Evolutionary conservation across 2,797 vertebrate species (phyloP).

Genomic region (Sebastes steindachneri): DNA sequence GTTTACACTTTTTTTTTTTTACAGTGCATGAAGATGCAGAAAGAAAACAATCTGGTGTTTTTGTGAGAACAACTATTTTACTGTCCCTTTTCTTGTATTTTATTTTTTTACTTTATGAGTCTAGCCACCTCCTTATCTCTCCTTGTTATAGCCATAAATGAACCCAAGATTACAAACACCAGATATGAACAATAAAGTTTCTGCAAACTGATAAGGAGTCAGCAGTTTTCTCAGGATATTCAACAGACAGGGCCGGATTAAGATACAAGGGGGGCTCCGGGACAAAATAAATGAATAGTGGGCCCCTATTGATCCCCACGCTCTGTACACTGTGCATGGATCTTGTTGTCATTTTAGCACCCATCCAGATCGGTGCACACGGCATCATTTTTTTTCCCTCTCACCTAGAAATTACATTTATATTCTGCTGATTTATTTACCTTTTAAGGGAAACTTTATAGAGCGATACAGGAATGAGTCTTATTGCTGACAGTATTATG

Average conservation of each 20-base stretch:
- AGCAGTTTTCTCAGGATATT: not conserved
- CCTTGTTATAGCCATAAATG: too few species aligned
- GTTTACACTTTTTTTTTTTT: too few species aligned
- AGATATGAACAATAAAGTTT: not conserved
- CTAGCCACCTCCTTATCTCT: not conserved
- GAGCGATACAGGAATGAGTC: too few species aligned
- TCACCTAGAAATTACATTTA: too few species aligned
- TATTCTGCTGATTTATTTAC: too few species aligned
- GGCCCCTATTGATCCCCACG: not conserved
- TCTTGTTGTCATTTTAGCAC: too few species aligned
- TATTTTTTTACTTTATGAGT: not conserved
- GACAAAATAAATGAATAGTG: not conserved
- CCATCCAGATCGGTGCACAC: too few species aligned
- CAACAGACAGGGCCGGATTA: not conserved
- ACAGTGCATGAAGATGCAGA: not conserved
- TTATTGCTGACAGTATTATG: too few species aligned
- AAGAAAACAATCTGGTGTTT: not conserved
- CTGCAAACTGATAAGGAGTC: not conserved
- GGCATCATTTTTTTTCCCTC: too few species aligned
- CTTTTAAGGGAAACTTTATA: too few species aligned
- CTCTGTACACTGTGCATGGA: not conserved
- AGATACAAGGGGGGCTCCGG: not conserved
- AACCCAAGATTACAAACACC: not conserved
- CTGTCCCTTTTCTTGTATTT: not conserved
- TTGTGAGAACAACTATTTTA: not conserved